A percentile compares a stretch with the other conserved stretches of the same genome.
phyloP scores from a whole-genome alignment of 2,113 vertebrate species.

The Morone saxatilis region DNA sequence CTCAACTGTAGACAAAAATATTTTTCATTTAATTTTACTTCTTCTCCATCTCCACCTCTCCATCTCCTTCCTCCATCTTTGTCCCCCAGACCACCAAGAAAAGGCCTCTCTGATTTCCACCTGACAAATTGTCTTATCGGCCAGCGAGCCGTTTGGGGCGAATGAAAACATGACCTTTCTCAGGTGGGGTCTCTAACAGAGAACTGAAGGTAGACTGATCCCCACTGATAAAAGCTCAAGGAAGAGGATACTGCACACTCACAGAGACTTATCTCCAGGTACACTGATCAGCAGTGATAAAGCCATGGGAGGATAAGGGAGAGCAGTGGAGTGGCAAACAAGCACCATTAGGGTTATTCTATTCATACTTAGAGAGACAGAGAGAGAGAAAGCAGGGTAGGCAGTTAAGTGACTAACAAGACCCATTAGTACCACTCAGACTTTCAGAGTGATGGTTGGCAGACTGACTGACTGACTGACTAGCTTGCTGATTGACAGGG shows the following conservation, averaged over 20 bases:
- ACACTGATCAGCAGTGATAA: slow-evolving; percentile 84
- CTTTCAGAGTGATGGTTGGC: slow-evolving; percentile 55
- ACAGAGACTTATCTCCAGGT: slow-evolving; percentile 82
- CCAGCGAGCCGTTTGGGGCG: slow-evolving; percentile 78
- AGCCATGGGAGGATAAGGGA: slow-evolving; percentile 82
- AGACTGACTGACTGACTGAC: slow-evolving; percentile 58
- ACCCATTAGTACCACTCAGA: slow-evolving; percentile 70
- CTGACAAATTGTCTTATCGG: slow-evolving; percentile 88
- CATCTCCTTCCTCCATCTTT: slow-evolving; percentile 55
- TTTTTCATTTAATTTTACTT: slow-evolving; percentile 36
- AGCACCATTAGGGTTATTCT: slow-evolving; percentile 94
- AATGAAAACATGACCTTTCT: slow-evolving; percentile 89
- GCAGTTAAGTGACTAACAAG: slow-evolving; percentile 74
- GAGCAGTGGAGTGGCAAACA: slow-evolving; percentile 90
- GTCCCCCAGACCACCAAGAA: slow-evolving; percentile 70
- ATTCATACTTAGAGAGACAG: slow-evolving; percentile 86
- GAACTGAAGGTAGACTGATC: slow-evolving; percentile 83
- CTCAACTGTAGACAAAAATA: neutral
- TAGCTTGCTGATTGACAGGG: slow-evolving; percentile 61
- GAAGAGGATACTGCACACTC: slow-evolving; percentile 74
- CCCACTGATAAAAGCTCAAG: slow-evolving; percentile 75
- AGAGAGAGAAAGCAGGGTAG: slow-evolving; percentile 58
- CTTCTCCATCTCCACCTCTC: slow-evolving; percentile 27
- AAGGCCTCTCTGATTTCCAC: slow-evolving; percentile 87
- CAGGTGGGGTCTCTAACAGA: slow-evolving; percentile 79